phyloP scores from a whole-genome alignment of 2,888 invertebrate genomes.

The Plutella xylostella region DNA sequence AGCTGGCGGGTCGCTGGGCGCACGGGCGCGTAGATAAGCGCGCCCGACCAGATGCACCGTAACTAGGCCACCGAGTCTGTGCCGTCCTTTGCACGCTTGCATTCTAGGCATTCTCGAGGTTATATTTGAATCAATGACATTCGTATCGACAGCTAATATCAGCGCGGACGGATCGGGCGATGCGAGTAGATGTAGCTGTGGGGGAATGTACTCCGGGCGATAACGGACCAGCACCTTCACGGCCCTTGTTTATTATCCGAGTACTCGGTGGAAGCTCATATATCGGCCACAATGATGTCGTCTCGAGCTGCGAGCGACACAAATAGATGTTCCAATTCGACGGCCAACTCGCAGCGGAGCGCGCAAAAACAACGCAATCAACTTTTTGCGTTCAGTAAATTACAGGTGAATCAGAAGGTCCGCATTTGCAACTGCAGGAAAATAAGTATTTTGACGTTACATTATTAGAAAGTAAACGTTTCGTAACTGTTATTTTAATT shows the following conservation, averaged over 20 bases:
- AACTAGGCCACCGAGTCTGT: conserved; percentile 54
- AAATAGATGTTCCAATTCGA: conserved; percentile 67
- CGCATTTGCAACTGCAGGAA: conserved; percentile 20
- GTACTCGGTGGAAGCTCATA: neutral
- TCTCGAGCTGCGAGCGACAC: conserved; percentile 61
- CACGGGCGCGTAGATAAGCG: conserved; percentile 35
- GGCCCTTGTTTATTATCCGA: conserved; percentile 1
- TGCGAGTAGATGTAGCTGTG: neutral
- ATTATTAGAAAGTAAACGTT: too few species aligned
- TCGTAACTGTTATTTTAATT: too few species aligned
- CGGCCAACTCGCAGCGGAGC: conserved; percentile 46
- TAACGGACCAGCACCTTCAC: neutral
- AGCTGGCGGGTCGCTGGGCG: conserved; percentile 11
- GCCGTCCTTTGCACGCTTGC: conserved; percentile 34
- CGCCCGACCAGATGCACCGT: conserved; percentile 43
- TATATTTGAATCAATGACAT: neutral
- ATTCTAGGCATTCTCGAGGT: neutral
- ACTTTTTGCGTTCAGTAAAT: neutral
- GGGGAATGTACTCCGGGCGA: conserved; percentile 1
- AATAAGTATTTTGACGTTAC: too few species aligned
- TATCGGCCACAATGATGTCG: conserved; percentile 34
- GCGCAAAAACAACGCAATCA: conserved; percentile 52
- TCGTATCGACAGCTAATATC: too few species aligned
- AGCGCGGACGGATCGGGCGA: neutral
- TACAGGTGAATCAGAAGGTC: conserved; percentile 1